A percentile compares a stretch with the other conserved stretches of the same genome.
phyloP scores from a whole-genome alignment of 1,140 invertebrate species.

The Cotesia glomerata region DNA sequence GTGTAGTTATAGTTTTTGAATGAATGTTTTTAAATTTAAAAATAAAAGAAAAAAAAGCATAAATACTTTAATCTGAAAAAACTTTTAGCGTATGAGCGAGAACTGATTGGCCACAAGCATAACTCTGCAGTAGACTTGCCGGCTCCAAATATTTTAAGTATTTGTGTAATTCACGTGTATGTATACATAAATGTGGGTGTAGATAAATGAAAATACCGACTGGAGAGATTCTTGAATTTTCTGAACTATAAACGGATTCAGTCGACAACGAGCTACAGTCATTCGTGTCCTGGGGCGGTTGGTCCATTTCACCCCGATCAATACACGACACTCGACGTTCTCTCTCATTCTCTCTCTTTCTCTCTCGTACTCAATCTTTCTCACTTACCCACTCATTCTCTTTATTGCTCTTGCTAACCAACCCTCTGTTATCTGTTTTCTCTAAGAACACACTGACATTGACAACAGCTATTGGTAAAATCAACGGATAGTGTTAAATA shows the following conservation, averaged over 20 bases:
- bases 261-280: conserved; percentile 36
- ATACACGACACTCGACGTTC: conserved; percentile 41
- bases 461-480: too few relatives aligned
- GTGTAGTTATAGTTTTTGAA: too few relatives aligned
- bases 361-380: conserved; percentile 1
- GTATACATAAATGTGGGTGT: neutral
- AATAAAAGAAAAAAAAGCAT: too few relatives aligned
- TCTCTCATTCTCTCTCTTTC: neutral
- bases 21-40: too few relatives aligned
- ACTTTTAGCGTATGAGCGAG: too few relatives aligned
- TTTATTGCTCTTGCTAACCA: neutral
- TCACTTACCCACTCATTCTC: conserved; percentile 3
- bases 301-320: conserved; percentile 55
- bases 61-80: too few relatives aligned
- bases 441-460: neutral
- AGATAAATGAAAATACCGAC: neutral
- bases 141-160: neutral
- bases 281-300: conserved; percentile 48
- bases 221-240: neutral
- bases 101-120: too few relatives aligned
- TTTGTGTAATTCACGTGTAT: neutral
- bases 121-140: too few relatives aligned
- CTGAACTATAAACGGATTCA: conserved; percentile 24
- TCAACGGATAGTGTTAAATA: too few relatives aligned
- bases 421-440: neutral